Evolutionary conservation across 2,113 vertebrate species (phyloP), one percentile per base, ranked within the genome.

Genomic region (Sorex fumeus): DNA sequence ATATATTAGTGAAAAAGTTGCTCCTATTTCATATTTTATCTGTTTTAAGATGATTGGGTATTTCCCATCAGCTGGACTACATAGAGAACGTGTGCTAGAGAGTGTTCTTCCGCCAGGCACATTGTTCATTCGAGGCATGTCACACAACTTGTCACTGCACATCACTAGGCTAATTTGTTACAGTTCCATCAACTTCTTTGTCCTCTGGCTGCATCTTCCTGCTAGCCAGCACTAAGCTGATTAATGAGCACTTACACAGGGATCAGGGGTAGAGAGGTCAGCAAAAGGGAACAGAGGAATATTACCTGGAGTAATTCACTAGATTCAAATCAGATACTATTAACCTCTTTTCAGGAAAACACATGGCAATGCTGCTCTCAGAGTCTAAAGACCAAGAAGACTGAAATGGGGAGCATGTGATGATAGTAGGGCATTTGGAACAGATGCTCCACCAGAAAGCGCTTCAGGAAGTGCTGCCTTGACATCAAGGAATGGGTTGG

Each of bases 301-400:
- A 86, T 96, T 94, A 86, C 30, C 77, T 6, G 34, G 71, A 92
- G 1, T 47, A 81, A 93, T 28, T 66, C 50, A 78, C 77, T 88
- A 69, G 87, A 95, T 45, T 95, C 74, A 91, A 95, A 96, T 88
- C 53, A 70, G 23, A 76, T 82, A 95, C 80, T 80, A 79, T 87
- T 90, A 97, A 97, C 32, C 25, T 30, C 90, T 89, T 89, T 77
- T 32, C 53, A 67, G 34, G 75, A 40, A 79, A 83, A 75, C 91
- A 82, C 13, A 82, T n/a, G 67, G 57, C 75, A 34, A 1, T n/a
- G 40, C 40, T 96, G 96, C 69, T 69, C 36, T 84, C 5, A 34
- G 64, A 91, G 30, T 88, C 77, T 50, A 23, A 9, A 69, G 62
- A 45, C 30, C 72, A 80, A 80, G 71, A 30, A n/a, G 78, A 83